These are phyloP conservation scores for Typhlomys cinereus DNA, from an alignment of 2,113 vertebrate genomes.

Conservation along the genomic window DNA sequence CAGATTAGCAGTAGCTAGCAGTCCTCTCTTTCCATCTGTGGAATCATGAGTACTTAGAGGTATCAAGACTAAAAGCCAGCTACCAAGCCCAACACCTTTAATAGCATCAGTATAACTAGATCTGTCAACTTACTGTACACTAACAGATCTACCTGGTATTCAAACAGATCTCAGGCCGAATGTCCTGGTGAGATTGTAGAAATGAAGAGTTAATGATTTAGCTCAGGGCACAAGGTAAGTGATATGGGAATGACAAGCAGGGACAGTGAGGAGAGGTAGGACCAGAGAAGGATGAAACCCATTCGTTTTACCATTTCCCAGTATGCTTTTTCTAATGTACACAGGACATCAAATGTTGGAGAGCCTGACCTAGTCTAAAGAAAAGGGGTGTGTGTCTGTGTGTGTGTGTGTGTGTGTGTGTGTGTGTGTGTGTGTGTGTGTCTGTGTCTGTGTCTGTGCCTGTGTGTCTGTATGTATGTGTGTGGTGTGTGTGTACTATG, in stretches of 20 bases:
- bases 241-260: neutral
- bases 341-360: neutral
- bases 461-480: too few species aligned
- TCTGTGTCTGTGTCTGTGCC: too few species aligned
- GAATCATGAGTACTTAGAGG: neutral
- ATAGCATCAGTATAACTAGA: neutral
- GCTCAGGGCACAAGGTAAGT: neutral
- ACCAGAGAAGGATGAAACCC: neutral
- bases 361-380: neutral
- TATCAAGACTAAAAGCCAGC: neutral
- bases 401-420: too few species aligned
- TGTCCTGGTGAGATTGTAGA: neutral
- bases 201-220: neutral
- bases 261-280: fast-evolving
- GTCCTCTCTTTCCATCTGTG: neutral
- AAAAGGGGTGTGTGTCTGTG: too few species aligned
- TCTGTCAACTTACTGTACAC: neutral
- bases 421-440: too few species aligned
- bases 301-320: neutral
- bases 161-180: neutral
- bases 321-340: neutral
- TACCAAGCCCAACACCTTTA: neutral
- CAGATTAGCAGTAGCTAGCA: neutral
- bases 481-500: too few species aligned
- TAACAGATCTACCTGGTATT: neutral